A percentile compares a stretch with the other conserved stretches of the same genome.
These are phyloP conservation scores for Schizopygopsis malacanthus DNA, from an alignment of 2,797 vertebrate species.

Conservation along the genomic window DNA sequence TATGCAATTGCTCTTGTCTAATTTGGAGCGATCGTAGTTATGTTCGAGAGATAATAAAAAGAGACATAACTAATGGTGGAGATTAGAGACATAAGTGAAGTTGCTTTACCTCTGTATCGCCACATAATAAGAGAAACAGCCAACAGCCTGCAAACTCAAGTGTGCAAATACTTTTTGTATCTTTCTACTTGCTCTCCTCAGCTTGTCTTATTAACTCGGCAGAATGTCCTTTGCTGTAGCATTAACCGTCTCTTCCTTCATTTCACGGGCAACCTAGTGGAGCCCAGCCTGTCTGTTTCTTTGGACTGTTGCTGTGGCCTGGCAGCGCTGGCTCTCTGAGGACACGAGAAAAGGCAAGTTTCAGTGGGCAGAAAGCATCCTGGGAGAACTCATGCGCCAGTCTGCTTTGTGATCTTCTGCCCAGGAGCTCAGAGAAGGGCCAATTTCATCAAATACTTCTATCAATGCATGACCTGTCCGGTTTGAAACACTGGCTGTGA, in stretches of 20 bases:
- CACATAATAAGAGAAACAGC: slow-evolving; percentile 37
- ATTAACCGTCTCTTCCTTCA: background rate
- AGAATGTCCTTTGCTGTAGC: background rate
- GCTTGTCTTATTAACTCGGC: background rate
- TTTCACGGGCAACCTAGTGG: background rate
- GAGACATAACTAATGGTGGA: slow-evolving; percentile 50
- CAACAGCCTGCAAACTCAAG: background rate
- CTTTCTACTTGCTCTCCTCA: background rate
- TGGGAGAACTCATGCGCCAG: slow-evolving; percentile 71
- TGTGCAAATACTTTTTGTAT: background rate
- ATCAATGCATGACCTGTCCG: slow-evolving; percentile 43
- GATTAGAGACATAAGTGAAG: slow-evolving; percentile 44
- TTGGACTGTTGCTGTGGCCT: background rate
- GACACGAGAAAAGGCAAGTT: slow-evolving; percentile 34
- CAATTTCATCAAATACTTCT: slow-evolving; percentile 51
- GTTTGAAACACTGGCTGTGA: slow-evolving; percentile 45
- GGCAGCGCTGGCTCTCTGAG: slow-evolving; percentile 35
- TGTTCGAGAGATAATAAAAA: slow-evolving; percentile 48
- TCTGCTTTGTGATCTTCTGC: slow-evolving; percentile 80
- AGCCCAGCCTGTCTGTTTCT: background rate
- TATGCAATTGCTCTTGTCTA: slow-evolving; percentile 50
- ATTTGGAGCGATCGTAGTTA: slow-evolving; percentile 48
- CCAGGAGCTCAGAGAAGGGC: slow-evolving; percentile 69
- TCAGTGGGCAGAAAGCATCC: slow-evolving; percentile 61
- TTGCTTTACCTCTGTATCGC: slow-evolving; percentile 28